Conservation (phyloP, 2,888 invertebrate species). For the Hetaerina titia region DNA sequence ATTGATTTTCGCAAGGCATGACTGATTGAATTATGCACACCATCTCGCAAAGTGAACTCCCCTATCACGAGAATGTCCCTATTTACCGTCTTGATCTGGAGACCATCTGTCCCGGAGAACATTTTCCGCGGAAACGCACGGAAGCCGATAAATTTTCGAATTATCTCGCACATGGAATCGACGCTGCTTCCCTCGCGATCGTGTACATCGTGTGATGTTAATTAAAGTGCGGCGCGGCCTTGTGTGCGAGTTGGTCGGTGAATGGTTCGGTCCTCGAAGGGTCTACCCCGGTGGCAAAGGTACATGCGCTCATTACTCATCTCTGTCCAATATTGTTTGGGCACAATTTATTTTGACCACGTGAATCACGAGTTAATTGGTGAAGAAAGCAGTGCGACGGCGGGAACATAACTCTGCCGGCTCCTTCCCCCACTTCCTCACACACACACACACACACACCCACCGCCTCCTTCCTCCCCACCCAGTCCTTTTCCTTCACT, state of each 20-base stretch:
- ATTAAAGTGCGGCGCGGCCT: background rate
- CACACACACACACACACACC: background rate
- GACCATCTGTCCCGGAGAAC: too few species aligned
- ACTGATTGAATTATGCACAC: too few species aligned
- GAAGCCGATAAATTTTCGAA: background rate
- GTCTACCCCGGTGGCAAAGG: background rate
- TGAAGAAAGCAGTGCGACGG: background rate
- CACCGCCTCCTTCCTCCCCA: background rate
- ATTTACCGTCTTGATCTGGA: too few species aligned
- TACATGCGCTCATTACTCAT: background rate
- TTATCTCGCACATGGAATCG: background rate
- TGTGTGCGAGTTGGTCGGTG: too few species aligned
- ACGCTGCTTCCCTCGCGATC: background rate
- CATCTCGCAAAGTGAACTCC: too few species aligned
- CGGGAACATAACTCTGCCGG: background rate
- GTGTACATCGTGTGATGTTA: background rate
- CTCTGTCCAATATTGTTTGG: background rate
- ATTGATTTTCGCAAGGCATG: too few species aligned
- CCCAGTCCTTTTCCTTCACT: background rate
- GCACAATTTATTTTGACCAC: background rate
- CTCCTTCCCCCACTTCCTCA: background rate
- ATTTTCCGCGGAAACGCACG: too few species aligned
- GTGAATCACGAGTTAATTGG: constrained; percentile 10
- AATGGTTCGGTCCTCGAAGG: background rate
- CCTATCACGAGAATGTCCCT: too few species aligned